phyloP scores from a whole-genome alignment of 2,113 vertebrate species.

The Aspidoscelis tigris region DNA sequence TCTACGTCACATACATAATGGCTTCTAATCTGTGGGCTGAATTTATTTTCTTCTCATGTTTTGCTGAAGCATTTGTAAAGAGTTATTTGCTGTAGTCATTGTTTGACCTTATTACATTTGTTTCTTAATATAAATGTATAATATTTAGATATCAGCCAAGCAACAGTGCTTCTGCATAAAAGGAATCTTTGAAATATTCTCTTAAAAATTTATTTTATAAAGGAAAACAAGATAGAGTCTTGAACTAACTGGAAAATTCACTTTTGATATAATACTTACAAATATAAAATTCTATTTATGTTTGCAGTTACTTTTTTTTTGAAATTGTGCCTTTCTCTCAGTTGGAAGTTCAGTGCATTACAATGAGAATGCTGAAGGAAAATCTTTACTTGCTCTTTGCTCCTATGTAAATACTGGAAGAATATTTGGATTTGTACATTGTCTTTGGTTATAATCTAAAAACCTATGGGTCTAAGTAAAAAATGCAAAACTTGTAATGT shows the following conservation, averaged over 20 bases:
- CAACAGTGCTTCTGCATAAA: not conserved
- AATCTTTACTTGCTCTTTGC: no score
- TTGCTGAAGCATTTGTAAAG: not conserved
- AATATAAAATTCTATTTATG: no score
- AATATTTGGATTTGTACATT: no score
- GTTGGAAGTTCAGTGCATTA: not conserved
- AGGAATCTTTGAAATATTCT: no score
- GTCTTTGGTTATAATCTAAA: no score
- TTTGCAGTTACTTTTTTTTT: not conserved
- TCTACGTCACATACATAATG: not conserved
- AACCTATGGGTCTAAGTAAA: no score
- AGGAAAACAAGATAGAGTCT: not conserved
- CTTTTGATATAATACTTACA: not conserved
- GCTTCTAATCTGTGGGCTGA: not conserved
- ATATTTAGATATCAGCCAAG: not conserved
- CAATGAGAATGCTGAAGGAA: not conserved
- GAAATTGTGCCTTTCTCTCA: not conserved
- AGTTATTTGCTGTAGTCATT: not conserved
- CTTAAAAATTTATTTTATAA: no score
- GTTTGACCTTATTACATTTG: not conserved
- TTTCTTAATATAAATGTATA: not conserved
- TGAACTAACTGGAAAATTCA: not conserved
- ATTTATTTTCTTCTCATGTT: not conserved
- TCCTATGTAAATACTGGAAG: no score
- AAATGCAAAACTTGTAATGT: no score